Conservation (phyloP, 1,140 invertebrate species). For the Antheraea mylitta region DNA sequence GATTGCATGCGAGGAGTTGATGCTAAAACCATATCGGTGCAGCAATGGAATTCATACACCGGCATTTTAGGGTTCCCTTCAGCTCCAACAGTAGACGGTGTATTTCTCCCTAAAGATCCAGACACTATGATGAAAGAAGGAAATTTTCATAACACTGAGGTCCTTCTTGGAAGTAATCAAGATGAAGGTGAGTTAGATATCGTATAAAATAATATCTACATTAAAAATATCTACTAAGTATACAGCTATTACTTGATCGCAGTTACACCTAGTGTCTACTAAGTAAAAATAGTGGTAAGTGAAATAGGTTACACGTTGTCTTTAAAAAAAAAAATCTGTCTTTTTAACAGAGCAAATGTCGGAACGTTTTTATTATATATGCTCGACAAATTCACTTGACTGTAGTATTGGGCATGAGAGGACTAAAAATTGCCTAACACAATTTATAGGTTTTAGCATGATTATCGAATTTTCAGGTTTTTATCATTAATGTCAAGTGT, state of each 20-base stretch:
- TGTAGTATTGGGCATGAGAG: too few species aligned
- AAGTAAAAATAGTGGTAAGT: too few species aligned
- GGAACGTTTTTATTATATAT: too few species aligned
- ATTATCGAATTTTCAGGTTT: too few species aligned
- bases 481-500: too few species aligned
- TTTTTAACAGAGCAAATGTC: too few species aligned
- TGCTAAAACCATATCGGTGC: constrained; percentile 89
- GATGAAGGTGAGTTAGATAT: constrained; percentile 88
- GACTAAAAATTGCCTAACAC: too few species aligned
- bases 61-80: constrained; percentile 94
- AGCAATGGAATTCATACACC: constrained; percentile 95
- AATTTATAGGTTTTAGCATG: too few species aligned
- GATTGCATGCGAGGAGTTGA: constrained; percentile 92
- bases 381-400: too few species aligned
- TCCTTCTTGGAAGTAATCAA: constrained; percentile 92
- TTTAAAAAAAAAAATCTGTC: too few species aligned
- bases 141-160: constrained; percentile 90
- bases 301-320: too few species aligned
- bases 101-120: constrained; percentile 91
- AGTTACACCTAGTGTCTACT: too few species aligned
- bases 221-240: neutral
- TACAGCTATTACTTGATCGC: neutral
- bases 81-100: constrained; percentile 92
- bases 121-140: constrained; percentile 89
- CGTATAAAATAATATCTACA: neutral